Conservation (phyloP, 2,888 invertebrate species). For the Sceliomorpha sp. region DNA sequence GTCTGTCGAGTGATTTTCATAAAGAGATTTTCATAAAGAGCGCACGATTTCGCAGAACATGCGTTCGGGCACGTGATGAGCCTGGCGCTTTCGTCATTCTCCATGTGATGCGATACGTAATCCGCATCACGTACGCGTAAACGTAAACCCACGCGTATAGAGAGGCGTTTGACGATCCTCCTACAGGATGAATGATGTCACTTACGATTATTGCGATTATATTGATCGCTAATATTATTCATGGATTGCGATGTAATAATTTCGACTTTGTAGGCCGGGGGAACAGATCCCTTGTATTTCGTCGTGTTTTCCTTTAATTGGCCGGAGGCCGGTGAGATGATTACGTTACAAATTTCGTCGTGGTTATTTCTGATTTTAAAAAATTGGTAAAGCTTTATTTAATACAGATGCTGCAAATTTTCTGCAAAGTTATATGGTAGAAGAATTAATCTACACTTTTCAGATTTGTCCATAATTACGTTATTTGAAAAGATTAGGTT, state of each 20-base stretch:
- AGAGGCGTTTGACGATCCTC: not conserved
- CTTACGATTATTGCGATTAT: constrained; percentile 6
- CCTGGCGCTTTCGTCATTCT: constrained; percentile 25
- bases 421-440: too few species aligned
- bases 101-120: constrained; percentile 25
- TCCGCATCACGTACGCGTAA: constrained; percentile 1
- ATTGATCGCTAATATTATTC: constrained; percentile 29
- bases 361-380: too few species aligned
- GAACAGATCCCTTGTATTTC: not conserved
- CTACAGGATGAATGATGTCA: too few species aligned
- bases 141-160: constrained; percentile 19
- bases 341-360: too few species aligned
- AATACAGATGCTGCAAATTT: too few species aligned
- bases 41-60: not conserved
- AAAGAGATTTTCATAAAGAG: constrained; percentile 25
- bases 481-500: too few species aligned
- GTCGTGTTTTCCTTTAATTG: too few species aligned
- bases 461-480: too few species aligned
- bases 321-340: too few species aligned
- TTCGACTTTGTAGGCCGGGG: not conserved
- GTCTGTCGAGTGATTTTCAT: constrained; percentile 18
- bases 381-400: too few species aligned
- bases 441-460: too few species aligned
- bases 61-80: constrained; percentile 30
- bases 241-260: constrained; percentile 25